A percentile compares a stretch with the other conserved stretches of the same genome.
These are phyloP conservation scores for Avahi laniger DNA, from an alignment of 2,797 vertebrate genomes.

Conservation along the genomic window DNA sequence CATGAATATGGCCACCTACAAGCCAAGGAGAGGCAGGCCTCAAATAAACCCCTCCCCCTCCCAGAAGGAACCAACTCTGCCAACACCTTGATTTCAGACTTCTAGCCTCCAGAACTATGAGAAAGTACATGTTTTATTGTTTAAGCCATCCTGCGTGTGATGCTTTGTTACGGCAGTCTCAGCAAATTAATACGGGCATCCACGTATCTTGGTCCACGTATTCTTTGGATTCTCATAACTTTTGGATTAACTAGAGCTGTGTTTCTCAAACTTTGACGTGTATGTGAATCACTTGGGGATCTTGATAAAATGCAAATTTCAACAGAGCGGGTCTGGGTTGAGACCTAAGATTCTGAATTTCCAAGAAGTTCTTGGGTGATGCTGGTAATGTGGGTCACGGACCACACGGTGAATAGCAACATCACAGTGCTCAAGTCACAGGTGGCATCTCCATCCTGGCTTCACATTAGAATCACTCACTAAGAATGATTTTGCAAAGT, in stretches of 20 bases:
- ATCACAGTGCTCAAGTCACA: not conserved
- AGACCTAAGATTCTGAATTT: not conserved
- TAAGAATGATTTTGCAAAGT: not conserved
- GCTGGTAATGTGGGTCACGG: rapidly evolving
- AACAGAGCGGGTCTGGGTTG: not conserved
- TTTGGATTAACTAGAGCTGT: not conserved
- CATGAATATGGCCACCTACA: not conserved
- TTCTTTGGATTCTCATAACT: not conserved
- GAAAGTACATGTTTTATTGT: not conserved
- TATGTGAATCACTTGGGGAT: not conserved
- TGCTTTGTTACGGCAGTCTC: not conserved
- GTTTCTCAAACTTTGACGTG: not conserved
- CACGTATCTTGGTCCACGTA: not conserved
- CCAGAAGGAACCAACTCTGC: not conserved
- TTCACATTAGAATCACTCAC: no score
- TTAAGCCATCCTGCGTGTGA: not conserved
- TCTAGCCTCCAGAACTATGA: not conserved
- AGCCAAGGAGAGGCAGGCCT: not conserved
- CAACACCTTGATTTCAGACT: not conserved
- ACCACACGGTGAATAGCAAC: not conserved
- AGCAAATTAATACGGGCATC: not conserved
- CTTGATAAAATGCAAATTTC: not conserved
- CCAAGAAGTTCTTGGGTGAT: not conserved
- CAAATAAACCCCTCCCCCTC: not conserved
- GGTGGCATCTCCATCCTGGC: not conserved